Percentiles rank a stretch among this genome's conserved stretches.
phyloP scores from a whole-genome alignment of 2,797 vertebrate species.

The Avahi laniger region DNA sequence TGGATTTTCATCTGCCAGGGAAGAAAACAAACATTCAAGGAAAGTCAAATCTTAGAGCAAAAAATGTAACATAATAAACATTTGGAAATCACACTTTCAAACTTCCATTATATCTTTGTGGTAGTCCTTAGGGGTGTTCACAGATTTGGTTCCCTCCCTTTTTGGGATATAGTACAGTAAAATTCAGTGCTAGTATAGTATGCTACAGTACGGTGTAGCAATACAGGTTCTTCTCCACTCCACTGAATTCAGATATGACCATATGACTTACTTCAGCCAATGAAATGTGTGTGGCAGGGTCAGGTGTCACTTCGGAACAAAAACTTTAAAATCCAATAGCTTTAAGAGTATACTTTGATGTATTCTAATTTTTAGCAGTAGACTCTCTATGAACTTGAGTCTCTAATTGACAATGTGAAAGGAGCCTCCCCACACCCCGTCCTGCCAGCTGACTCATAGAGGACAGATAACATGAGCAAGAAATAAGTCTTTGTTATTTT shows the following conservation, averaged over 20 bases:
- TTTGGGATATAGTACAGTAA: background rate
- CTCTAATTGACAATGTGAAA: background rate
- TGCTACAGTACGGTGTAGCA: background rate
- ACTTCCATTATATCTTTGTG: background rate
- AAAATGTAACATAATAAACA: background rate
- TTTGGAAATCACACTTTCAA: background rate
- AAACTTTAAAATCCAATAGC: background rate
- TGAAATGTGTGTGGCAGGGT: background rate
- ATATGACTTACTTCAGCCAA: background rate
- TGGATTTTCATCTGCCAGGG: constrained; percentile 1
- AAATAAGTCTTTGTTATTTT: background rate
- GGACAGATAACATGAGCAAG: background rate
- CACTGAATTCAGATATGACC: background rate
- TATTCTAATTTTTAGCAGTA: background rate
- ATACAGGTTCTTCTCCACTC: background rate
- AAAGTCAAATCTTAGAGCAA: background rate
- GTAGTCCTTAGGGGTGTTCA: background rate
- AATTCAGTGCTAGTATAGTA: background rate
- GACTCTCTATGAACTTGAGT: background rate
- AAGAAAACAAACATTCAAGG: background rate
- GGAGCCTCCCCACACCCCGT: too few species aligned
- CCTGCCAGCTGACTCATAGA: background rate
- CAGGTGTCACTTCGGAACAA: background rate
- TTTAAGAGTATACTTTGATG: background rate
- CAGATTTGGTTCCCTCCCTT: background rate